phyloP scores from a whole-genome alignment of 1,140 invertebrate genomes.

The Charaxes varanes region DNA sequence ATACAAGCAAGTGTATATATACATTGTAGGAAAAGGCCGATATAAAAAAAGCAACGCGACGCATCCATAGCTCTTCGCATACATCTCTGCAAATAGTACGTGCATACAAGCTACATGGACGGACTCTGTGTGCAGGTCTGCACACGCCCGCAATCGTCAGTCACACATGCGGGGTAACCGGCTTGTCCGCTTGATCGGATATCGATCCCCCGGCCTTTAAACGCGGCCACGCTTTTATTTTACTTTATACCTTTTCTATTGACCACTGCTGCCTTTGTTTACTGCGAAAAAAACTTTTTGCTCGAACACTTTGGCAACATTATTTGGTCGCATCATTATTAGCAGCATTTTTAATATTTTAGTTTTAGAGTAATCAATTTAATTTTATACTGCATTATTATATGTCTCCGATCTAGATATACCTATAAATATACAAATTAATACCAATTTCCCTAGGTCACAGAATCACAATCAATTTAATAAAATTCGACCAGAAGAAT shows the following conservation, averaged over 20 bases:
- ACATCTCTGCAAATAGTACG: slow-evolving; percentile 36
- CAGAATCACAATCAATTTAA: too few relatives aligned
- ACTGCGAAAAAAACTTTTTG: too few relatives aligned
- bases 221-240: slow-evolving; percentile 1
- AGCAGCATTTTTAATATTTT: too few relatives aligned
- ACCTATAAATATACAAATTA: too few relatives aligned
- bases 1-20: neutral
- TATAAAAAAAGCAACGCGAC: slow-evolving; percentile 8
- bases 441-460: too few relatives aligned
- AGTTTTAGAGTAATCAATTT: too few relatives aligned
- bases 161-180: slow-evolving; percentile 28
- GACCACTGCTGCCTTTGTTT: neutral
- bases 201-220: slow-evolving; percentile 37
- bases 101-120: slow-evolving; percentile 35
- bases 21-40: neutral
- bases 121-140: too few relatives aligned
- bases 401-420: too few relatives aligned
- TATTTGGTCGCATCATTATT: too few relatives aligned
- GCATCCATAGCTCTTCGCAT: slow-evolving; percentile 17
- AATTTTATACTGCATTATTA: too few relatives aligned
- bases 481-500: too few relatives aligned
- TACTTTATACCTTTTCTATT: neutral
- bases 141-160: slow-evolving; percentile 25
- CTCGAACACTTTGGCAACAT: too few relatives aligned
- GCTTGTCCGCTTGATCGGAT: slow-evolving; percentile 42